These are phyloP conservation scores for Morinoia aosen DNA, from an alignment of 2,888 invertebrate species.

Conservation along the genomic window DNA sequence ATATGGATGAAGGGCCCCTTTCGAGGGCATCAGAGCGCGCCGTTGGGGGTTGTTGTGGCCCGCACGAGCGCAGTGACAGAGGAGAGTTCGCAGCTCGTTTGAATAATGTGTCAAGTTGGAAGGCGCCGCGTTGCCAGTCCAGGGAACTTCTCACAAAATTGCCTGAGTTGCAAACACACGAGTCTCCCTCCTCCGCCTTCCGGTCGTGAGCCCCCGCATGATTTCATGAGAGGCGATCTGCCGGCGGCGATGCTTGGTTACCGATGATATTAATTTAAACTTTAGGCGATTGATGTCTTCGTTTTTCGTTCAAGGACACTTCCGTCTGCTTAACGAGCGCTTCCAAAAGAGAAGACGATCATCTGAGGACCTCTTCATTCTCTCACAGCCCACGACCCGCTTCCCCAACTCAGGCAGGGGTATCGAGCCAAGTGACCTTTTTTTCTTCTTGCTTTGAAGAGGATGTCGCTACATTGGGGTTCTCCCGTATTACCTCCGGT, in stretches of 20 bases:
- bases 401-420: not conserved
- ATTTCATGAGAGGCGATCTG: not conserved
- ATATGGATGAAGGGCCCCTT: not conserved
- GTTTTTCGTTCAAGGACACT: not conserved
- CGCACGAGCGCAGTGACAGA: not conserved
- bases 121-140: not conserved
- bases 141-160: not conserved
- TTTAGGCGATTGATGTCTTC: not conserved
- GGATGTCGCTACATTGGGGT: not conserved
- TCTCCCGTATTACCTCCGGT: not conserved
- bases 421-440: not conserved
- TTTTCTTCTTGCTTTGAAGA: not conserved
- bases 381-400: not conserved
- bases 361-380: not conserved
- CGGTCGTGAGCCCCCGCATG: not conserved
- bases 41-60: not conserved
- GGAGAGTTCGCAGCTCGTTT: slow-evolving; percentile 2
- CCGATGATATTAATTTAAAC: not conserved
- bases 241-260: not conserved
- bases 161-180: not conserved
- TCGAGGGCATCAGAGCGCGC: not conserved
- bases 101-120: slow-evolving; percentile 10
- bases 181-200: not conserved
- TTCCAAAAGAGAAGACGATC: not conserved
- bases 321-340: not conserved